Evolutionary conservation across 2,113 vertebrate species (phyloP), one percentile per base, ranked within the genome.

Genomic region (Sinocyclocheilus anophthalmus): DNA sequence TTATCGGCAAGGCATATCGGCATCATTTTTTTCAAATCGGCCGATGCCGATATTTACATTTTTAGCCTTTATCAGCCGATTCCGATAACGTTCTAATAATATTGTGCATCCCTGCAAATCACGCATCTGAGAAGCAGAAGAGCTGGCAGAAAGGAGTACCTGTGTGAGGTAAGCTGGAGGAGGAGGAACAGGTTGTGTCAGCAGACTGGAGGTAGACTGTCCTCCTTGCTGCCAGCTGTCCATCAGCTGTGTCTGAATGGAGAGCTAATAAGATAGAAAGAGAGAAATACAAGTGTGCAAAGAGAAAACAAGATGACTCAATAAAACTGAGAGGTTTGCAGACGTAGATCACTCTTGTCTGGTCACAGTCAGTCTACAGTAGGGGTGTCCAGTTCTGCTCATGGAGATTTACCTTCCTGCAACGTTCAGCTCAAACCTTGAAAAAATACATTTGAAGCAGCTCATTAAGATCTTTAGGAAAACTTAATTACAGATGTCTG

Each of bases 81-180:
- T 50, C 12, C 48, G 8, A 30, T 30, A 30, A 30, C 1, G 30
- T 45, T 45, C 42, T 1, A 11, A 50, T 50, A 50, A 50, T 50
- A 50, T 50, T 3, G 3, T 50, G 48, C 48, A 50, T 50, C 48
- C 12, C 11, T 50, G 13, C 48, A 50, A 50, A 55, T 18, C 53
- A 6, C 3, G 53, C 53, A 55, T 55, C 16, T 18, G 24, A 65
- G 4, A 70, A 70, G 67, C 30, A 37, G 14, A 37, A 1, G 67
- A 70, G 16, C 7, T 8, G 7, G 30, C 67, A 37, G 67, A 37
- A 6, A 55, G 18, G 30, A 14, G 87, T 96, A 98, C 97, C 96
- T 97, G 96, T 0, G 95, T 65, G 63, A 93, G 77, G 45, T 94
- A 96, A 80, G 90, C 57, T 53, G 90, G 65, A 55, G 91, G 90